Evolutionary conservation across 2,797 vertebrate species (phyloP).

Genomic region (Zalophus californianus): DNA sequence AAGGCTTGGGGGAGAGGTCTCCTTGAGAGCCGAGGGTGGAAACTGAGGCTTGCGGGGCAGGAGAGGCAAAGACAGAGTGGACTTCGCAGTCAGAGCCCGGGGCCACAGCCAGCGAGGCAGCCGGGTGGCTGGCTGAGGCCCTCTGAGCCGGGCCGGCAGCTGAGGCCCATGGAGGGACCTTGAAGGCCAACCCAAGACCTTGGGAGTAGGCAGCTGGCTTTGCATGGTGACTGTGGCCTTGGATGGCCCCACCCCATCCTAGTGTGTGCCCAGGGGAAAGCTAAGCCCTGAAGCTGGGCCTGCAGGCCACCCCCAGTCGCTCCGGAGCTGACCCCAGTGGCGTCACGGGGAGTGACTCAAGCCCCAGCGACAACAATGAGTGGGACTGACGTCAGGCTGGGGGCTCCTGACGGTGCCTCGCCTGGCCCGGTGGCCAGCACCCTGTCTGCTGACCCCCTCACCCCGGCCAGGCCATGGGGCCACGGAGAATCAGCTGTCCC

Average conservation of each 20-base stretch:
- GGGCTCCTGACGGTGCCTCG: slow-evolving; percentile 62
- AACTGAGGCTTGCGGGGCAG: not conserved
- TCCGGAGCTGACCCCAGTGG: slow-evolving; percentile 73
- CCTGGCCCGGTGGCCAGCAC: slow-evolving; percentile 36
- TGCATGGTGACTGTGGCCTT: slow-evolving; percentile 48
- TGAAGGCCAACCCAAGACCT: slow-evolving; percentile 74
- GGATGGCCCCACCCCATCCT: slow-evolving; percentile 61
- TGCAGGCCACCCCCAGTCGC: slow-evolving; percentile 42
- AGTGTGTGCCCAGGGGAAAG: slow-evolving; percentile 46
- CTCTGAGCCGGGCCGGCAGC: not conserved
- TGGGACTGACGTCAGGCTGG: slow-evolving; percentile 73
- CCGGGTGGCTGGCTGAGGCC: not conserved
- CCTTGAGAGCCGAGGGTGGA: not conserved
- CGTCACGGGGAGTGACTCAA: slow-evolving; percentile 82
- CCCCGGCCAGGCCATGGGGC: not conserved
- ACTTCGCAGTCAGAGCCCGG: not conserved
- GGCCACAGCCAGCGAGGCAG: not conserved
- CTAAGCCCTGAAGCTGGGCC: slow-evolving; percentile 55
- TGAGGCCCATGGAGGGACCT: slow-evolving; percentile 35
- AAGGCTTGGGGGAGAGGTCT: not conserved
- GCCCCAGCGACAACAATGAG: slow-evolving; percentile 70
- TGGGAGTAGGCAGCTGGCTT: slow-evolving; percentile 72
- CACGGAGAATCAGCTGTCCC: slow-evolving; percentile 35
- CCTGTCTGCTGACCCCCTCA: slow-evolving; percentile 55
- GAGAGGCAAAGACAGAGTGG: not conserved